These are phyloP conservation scores for Eilema caniola DNA, from an alignment of 2,888 invertebrate species.

Conservation along the genomic window DNA sequence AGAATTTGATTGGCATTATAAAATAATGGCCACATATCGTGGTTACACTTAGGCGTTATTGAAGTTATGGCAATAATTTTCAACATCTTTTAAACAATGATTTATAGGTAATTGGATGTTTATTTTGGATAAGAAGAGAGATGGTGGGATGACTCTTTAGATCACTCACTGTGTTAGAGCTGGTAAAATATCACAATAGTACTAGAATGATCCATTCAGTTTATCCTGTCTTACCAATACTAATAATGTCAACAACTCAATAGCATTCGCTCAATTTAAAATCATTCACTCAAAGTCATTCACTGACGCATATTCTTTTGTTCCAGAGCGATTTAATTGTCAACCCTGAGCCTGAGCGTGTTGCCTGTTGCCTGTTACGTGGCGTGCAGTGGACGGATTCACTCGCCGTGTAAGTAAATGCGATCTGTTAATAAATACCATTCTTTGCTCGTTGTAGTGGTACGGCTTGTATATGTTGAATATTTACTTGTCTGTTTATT, in stretches of 20 bases:
- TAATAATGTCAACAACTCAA: background rate
- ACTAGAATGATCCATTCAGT: background rate
- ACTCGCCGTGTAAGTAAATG: constrained; percentile 67
- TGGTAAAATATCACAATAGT: too few relatives aligned
- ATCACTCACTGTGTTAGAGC: too few relatives aligned
- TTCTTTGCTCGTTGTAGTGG: constrained; percentile 55
- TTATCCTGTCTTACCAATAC: background rate
- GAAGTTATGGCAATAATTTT: too few relatives aligned
- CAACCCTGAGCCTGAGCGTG: constrained; percentile 60
- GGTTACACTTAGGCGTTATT: too few relatives aligned
- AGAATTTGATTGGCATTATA: too few relatives aligned
- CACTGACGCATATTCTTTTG: background rate
- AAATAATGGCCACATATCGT: too few relatives aligned
- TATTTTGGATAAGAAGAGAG: too few relatives aligned
- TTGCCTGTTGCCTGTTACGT: constrained; percentile 57
- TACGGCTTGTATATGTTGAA: constrained; percentile 53
- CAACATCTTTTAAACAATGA: too few relatives aligned
- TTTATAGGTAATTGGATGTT: too few relatives aligned
- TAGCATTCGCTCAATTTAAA: background rate
- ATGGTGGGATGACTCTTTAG: too few relatives aligned
- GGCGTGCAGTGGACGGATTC: constrained; percentile 66
- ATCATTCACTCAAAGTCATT: background rate
- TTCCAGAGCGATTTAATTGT: constrained; percentile 22
- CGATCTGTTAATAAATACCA: constrained; percentile 72
- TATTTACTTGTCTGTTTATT: constrained; percentile 12